Conservation (phyloP, 2,113 vertebrate species). For the Tychaedon coryphoeus region DNA sequence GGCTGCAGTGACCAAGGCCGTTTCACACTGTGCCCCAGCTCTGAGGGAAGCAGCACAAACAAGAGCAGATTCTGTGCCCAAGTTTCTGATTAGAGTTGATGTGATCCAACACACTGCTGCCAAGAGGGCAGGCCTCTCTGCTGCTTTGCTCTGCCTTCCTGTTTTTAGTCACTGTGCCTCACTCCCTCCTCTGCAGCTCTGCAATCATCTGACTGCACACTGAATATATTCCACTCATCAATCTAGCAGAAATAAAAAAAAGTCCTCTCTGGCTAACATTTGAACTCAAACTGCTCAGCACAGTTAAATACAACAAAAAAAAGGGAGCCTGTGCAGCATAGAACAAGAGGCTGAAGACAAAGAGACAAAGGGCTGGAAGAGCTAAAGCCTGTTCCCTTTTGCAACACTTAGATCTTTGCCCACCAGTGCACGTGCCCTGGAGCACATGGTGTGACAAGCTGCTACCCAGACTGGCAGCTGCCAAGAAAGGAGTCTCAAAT, state of each 20-base stretch:
- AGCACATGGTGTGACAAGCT: background rate
- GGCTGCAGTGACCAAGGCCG: background rate
- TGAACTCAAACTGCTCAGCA: background rate
- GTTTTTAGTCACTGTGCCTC: background rate
- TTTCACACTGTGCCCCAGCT: background rate
- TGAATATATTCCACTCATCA: background rate
- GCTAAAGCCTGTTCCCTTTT: background rate
- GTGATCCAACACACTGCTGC: background rate
- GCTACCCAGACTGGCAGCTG: background rate
- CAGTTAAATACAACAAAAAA: background rate
- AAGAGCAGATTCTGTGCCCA: background rate
- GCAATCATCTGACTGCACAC: background rate
- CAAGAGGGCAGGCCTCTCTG: background rate
- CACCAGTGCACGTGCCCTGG: rapidly evolving
- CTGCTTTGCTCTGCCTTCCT: background rate
- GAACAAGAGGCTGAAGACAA: background rate
- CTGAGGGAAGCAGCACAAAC: background rate
- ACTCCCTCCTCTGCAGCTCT: background rate
- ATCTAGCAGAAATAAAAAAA: background rate
- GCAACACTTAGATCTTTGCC: background rate
- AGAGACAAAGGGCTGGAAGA: background rate
- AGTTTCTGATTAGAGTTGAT: background rate
- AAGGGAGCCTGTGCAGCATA: background rate
- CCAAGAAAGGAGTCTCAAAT: background rate
- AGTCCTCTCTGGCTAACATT: background rate